Evolutionary conservation across 2,113 vertebrate genomes (phyloP).

Genomic region (Triplophysa tibetana): DNA sequence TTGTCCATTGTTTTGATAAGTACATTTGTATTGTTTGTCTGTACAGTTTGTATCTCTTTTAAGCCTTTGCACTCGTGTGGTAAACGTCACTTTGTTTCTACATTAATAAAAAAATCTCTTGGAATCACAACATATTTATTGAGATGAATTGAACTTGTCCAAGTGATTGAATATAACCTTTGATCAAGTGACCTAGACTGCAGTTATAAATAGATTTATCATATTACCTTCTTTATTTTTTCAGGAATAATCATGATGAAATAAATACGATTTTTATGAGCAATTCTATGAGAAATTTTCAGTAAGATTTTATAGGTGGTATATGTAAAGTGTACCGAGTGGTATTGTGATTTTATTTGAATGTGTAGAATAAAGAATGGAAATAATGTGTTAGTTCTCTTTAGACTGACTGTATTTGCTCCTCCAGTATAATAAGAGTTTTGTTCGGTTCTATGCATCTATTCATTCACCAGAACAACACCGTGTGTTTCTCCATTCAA

Average conservation of each 20-base stretch:
- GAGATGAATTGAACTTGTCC: neutral
- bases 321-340: too few relatives aligned
- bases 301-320: too few relatives aligned
- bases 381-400: neutral
- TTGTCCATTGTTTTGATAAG: slow-evolving; percentile 22
- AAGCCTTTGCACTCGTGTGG: slow-evolving; percentile 16
- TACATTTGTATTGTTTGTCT: slow-evolving; percentile 9
- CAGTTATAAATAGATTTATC: neutral
- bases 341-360: neutral
- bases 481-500: too few relatives aligned
- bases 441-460: slow-evolving; percentile 7
- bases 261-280: neutral
- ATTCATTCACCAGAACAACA: too few relatives aligned
- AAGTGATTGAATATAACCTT: neutral
- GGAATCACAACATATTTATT: neutral
- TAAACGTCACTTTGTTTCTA: slow-evolving; percentile 19
- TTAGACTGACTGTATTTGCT: neutral
- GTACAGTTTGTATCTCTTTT: slow-evolving; percentile 18
- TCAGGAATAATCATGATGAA: neutral
- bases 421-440: slow-evolving; percentile 15
- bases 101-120: slow-evolving; percentile 14
- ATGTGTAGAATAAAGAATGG: neutral
- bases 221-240: too few relatives aligned
- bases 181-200: neutral
- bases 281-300: neutral